Conservation (phyloP, 2,888 invertebrate genomes). For the Mythimna impura region DNA sequence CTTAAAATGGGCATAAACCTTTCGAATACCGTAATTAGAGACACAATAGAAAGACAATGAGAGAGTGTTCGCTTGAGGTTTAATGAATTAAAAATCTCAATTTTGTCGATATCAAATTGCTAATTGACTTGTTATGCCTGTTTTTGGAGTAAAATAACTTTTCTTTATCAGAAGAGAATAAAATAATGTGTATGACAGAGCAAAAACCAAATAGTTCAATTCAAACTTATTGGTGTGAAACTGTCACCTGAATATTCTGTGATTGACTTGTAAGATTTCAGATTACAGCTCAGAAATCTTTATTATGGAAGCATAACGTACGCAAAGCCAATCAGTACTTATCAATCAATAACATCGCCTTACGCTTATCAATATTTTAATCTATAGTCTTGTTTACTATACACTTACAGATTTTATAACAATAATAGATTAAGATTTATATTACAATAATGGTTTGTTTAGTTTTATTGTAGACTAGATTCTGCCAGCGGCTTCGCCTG, state of each 20-base stretch:
- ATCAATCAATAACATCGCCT: constrained; percentile 28
- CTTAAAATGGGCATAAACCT: background rate
- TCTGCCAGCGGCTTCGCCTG: too few species aligned
- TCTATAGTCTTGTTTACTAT: constrained; percentile 26
- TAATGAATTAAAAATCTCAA: background rate
- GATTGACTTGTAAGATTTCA: constrained; percentile 71
- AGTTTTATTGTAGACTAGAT: background rate
- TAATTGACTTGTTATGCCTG: background rate
- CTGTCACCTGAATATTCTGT: constrained; percentile 82
- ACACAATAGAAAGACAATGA: too few species aligned
- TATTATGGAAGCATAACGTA: constrained; percentile 9
- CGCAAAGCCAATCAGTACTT: constrained; percentile 39
- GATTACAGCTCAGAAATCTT: constrained; percentile 42
- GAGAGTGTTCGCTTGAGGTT: background rate
- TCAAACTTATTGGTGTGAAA: constrained; percentile 79
- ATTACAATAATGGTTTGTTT: background rate
- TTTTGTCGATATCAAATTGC: background rate
- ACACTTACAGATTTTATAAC: constrained; percentile 11
- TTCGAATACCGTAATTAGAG: too few species aligned
- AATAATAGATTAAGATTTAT: constrained; percentile 1
- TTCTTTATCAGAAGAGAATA: background rate
- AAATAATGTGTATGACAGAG: constrained; percentile 81
- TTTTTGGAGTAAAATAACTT: background rate
- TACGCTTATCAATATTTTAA: constrained; percentile 8
- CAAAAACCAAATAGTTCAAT: constrained; percentile 81